Conservation (phyloP, 2,888 invertebrate species). For the Meliscaeva auricollis region DNA sequence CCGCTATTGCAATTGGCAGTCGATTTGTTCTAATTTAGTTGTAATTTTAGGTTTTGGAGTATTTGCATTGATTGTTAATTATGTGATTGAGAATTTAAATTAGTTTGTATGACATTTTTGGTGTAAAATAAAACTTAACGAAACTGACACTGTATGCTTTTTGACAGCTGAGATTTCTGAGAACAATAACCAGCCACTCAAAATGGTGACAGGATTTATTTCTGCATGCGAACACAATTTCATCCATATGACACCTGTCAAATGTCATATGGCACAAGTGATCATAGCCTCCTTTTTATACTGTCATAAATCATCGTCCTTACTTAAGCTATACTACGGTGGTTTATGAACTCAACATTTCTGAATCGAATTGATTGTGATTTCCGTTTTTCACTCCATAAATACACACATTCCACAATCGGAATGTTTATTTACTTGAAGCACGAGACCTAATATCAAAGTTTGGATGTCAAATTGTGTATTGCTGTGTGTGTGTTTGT, state of each 20-base stretch:
- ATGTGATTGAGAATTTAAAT: conserved; percentile 90
- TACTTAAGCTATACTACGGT: too few species aligned
- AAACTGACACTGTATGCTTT: too few species aligned
- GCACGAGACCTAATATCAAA: neutral
- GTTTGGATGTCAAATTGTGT: neutral
- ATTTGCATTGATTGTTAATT: conserved; percentile 96
- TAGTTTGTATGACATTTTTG: neutral
- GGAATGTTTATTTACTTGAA: neutral
- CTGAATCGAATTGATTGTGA: neutral
- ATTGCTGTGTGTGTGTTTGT: neutral
- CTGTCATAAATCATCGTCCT: conserved; percentile 20
- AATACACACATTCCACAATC: conserved; percentile 1
- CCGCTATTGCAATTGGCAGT: conserved; percentile 88
- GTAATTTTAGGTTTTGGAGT: conserved; percentile 95
- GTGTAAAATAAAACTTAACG: too few species aligned
- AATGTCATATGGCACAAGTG: neutral
- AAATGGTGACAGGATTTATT: conserved; percentile 4
- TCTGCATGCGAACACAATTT: too few species aligned
- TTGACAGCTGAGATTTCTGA: too few species aligned
- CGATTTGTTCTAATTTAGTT: conserved; percentile 93
- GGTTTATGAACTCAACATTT: too few species aligned
- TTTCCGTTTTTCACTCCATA: conserved; percentile 30
- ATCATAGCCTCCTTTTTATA: neutral
- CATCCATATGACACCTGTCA: neutral
- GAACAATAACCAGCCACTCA: neutral